These are phyloP conservation scores for Scopus umbretta DNA, from an alignment of 2,113 vertebrate species.

Conservation along the genomic window DNA sequence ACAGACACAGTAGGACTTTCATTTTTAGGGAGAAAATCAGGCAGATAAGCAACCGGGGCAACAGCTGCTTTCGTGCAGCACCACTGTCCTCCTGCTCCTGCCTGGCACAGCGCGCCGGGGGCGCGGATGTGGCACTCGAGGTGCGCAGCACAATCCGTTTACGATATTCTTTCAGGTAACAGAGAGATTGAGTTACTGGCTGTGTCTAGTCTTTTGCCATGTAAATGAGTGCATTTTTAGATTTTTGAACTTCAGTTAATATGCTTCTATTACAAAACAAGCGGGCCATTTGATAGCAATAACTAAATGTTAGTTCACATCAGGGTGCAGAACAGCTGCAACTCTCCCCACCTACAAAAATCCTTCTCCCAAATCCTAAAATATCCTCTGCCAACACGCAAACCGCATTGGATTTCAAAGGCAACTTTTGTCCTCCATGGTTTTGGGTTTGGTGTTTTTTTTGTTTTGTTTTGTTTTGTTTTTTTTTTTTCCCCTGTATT, in stretches of 20 bases:
- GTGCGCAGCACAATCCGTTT: neutral
- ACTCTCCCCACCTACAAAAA: neutral
- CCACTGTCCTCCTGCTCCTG: neutral
- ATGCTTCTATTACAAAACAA: neutral
- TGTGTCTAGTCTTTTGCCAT: neutral
- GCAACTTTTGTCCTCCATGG: rapidly evolving
- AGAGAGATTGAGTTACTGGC: neutral
- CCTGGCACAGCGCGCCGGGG: neutral
- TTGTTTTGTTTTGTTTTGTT: no score
- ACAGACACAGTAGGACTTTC: neutral
- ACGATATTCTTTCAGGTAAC: neutral
- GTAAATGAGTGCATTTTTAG: neutral
- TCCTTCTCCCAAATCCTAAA: neutral
- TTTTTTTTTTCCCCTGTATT: neutral
- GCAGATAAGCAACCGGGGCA: neutral
- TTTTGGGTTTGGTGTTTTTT: neutral
- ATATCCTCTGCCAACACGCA: neutral
- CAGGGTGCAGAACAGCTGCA: neutral
- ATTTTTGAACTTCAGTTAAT: neutral
- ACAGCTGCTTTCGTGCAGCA: neutral
- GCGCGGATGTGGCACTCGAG: neutral
- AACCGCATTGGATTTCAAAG: neutral
- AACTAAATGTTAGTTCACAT: neutral
- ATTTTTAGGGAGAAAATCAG: neutral
- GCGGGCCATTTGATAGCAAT: neutral